phyloP scores from a whole-genome alignment of 2,113 vertebrate genomes.

The Ptyas mucosa region DNA sequence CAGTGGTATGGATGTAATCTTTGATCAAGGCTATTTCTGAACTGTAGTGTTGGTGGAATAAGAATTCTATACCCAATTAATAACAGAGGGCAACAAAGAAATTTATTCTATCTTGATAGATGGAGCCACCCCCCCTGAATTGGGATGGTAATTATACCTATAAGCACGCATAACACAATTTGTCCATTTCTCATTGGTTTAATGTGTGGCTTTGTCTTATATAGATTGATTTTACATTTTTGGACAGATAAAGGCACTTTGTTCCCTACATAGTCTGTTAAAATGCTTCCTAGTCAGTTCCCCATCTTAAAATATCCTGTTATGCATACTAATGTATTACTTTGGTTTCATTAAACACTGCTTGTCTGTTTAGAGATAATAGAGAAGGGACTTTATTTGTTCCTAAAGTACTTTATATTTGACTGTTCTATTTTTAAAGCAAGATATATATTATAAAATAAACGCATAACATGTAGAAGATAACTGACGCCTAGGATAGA shows the following conservation, averaged over 20 bases:
- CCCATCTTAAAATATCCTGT: background rate
- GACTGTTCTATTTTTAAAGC: background rate
- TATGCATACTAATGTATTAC: background rate
- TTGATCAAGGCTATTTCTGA: background rate
- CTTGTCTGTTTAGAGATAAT: background rate
- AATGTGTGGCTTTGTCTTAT: background rate
- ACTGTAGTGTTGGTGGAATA: background rate
- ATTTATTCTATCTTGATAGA: background rate
- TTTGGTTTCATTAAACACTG: background rate
- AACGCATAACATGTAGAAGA: background rate
- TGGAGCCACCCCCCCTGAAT: background rate
- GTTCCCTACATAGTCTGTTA: background rate
- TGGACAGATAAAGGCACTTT: background rate
- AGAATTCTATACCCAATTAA: background rate
- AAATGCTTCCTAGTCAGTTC: background rate
- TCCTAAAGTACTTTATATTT: background rate
- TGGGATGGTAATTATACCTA: background rate
- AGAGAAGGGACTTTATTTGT: background rate
- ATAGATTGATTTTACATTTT: background rate
- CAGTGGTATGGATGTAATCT: background rate
- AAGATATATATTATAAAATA: background rate
- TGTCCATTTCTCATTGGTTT: background rate
- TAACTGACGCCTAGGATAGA: background rate
- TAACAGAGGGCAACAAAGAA: background rate
- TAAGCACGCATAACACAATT: background rate